These are phyloP conservation scores for Napeogenes sylphis DNA, from an alignment of 2,888 invertebrate genomes.

Conservation along the genomic window DNA sequence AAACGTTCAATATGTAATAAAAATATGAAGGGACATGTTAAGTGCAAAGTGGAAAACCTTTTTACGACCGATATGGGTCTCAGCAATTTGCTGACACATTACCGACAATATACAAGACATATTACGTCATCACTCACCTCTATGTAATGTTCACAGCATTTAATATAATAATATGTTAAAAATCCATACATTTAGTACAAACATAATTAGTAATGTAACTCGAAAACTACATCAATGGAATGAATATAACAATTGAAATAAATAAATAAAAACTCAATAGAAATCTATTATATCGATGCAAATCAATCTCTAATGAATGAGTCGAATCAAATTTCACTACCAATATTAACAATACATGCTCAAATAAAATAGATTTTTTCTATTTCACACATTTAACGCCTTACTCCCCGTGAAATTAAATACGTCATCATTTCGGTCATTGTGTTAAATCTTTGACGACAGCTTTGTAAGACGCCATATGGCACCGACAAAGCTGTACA, in stretches of 20 bases:
- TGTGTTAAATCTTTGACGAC: slow-evolving; percentile 50
- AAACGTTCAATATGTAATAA: no score
- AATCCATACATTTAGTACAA: no score
- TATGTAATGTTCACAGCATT: slow-evolving; percentile 9
- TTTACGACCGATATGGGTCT: slow-evolving; percentile 38
- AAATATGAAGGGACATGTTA: not conserved
- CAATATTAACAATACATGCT: slow-evolving; percentile 34
- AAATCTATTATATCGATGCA: slow-evolving; percentile 13
- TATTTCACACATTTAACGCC: slow-evolving; percentile 58
- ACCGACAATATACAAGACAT: slow-evolving; percentile 57
- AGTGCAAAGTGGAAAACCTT: slow-evolving; percentile 35
- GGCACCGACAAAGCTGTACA: slow-evolving; percentile 51
- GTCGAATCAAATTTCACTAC: slow-evolving; percentile 32
- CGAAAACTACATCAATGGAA: no score
- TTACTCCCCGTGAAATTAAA: slow-evolving; percentile 55
- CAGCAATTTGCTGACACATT: slow-evolving; percentile 64
- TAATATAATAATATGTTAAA: no score
- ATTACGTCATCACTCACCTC: slow-evolving; percentile 42
- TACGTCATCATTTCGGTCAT: slow-evolving; percentile 61
- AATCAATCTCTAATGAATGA: slow-evolving; percentile 13
- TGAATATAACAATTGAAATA: no score
- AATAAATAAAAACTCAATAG: not conserved
- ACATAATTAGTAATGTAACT: no score
- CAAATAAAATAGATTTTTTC: slow-evolving; percentile 35
- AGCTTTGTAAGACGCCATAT: slow-evolving; percentile 67